Base-by-base conservation (phyloP, 2,797 vertebrate genomes). In the Enteromius radiatus region DNA sequence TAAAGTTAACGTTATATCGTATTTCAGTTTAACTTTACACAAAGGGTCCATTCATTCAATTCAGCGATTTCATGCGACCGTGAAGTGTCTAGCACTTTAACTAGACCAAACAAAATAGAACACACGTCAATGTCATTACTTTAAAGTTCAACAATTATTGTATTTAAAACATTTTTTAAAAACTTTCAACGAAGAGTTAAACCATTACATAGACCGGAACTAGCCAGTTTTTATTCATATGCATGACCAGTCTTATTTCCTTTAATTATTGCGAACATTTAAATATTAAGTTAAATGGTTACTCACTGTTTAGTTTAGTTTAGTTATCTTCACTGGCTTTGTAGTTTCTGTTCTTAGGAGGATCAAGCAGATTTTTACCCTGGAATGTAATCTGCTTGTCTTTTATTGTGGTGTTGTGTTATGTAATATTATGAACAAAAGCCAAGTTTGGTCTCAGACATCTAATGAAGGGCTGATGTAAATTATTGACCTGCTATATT, bases 391-490 rank as follows among this genome's bases (percentile, higher is more conserved):
- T 76, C 71, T 61, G 14, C 12, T 1, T 43, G 74, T n/a, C 31
- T 21, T 54, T 67, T 82, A 56, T 11, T 59, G 28, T 81, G 38
- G 4, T 64, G 8, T 64, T 64, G 45, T 21, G 61, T 41, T 82
- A 15, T 33, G 17, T 71, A 71, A 81, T 23, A n/a, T 56, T 28
- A 7, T 26, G 59, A 11, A 41, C 71, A 56, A 33, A 76, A 33
- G 61, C 33, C 45, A 74, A 52, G 4, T 36, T 15, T 75, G 23
- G 33, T 41, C 47, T 21, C 45, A 67, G 71, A 54, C 63, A 10
- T 68, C 47, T 47, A 14, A 68, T 43, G 8, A 67, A 73, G 31
- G 28, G 23, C 33, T 52, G 9, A 65, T 41, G 43, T 76, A 26
- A 67, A 21, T 41, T 43, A 65, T 12, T 74, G 10, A 81, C 31